A percentile compares a stretch with the other conserved stretches of the same genome.
Evolutionary conservation across 2,888 invertebrate species (phyloP).

Genomic region (Heliconius charithonia): DNA sequence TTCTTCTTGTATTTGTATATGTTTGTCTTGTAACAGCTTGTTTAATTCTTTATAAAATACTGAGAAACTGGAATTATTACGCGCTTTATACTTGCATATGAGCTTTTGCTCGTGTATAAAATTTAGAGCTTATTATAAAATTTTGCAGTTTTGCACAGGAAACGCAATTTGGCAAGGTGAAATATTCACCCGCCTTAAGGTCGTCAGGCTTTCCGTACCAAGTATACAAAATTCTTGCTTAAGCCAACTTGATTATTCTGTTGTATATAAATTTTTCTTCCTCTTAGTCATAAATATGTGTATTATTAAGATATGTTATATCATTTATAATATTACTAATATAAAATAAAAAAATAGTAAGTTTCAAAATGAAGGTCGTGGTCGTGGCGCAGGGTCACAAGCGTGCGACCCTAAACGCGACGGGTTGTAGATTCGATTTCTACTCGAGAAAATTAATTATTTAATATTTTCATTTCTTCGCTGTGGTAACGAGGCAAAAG

Average conservation of each 20-base stretch:
- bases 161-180: slow-evolving; percentile 18
- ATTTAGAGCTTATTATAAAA: slow-evolving; percentile 14
- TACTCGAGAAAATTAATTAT: too few species aligned
- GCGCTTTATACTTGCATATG: slow-evolving; percentile 11
- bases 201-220: slow-evolving; percentile 7
- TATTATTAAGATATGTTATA: neutral
- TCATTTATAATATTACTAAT: too few species aligned
- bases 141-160: slow-evolving; percentile 15
- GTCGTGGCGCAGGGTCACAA: too few species aligned
- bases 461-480: too few species aligned
- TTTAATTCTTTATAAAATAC: neutral
- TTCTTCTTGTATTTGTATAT: neutral
- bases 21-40: neutral
- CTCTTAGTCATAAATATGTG: neutral
- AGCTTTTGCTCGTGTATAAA: slow-evolving; percentile 14
- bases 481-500: too few species aligned
- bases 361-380: too few species aligned
- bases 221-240: neutral
- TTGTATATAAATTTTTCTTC: neutral
- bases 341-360: too few species aligned
- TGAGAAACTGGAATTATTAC: slow-evolving; percentile 8
- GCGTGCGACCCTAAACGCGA: too few species aligned
- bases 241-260: slow-evolving; percentile 1
- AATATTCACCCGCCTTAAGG: slow-evolving; percentile 14
- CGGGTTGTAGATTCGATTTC: too few species aligned